Evolutionary conservation across 1,140 invertebrate genomes (phyloP), one percentile per base, ranked within the genome.

Genomic region (Nautilus pompilius): DNA sequence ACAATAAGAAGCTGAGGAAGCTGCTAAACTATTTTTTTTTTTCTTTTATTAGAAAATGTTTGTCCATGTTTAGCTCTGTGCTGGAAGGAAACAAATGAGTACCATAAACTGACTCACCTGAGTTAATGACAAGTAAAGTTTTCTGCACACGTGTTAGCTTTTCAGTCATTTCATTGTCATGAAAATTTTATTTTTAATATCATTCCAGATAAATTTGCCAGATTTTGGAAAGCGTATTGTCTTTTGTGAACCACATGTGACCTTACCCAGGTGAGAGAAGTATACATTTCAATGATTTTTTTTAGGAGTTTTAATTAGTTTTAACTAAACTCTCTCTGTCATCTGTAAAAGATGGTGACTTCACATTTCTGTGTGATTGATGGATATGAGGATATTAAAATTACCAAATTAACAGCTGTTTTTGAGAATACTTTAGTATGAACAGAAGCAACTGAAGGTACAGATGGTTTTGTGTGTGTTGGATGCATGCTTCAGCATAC

Each of bases 211-310:
- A 34, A 92, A 92, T 80, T 81, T 92, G 28, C 88, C 90, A 20
- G 89, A 90, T 66, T 90, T 89, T 78, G 89, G 88, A 0, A 86
- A 88, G 30, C 87, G 86, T 66, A 86, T 92, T 28, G 80, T 88
- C 60, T 94, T 93, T 78, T 91, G 92, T 0, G 74, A 73, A 56
- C 84, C 55, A 5, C 26, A 3, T 33, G 30, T 33, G 6, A 29
- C 24, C 17, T 33, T 32, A 24, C 55, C 4, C 22, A 32, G 29
- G 55, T 36, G n/a, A n/a, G n/a, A n/a, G n/a, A n/a, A n/a, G n/a
- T n/a, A n/a, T n/a, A n/a, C n/a, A n/a, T n/a, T n/a, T n/a, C n/a
- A n/a, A n/a, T n/a, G n/a, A n/a, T n/a, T n/a, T n/a, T n/a, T n/a
- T n/a, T n/a, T n/a, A n/a, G n/a, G n/a, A n/a, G n/a, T n/a, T n/a